Evolutionary conservation across 2,113 vertebrate species (phyloP).

Genomic region (Cephalopterus ornatus): DNA sequence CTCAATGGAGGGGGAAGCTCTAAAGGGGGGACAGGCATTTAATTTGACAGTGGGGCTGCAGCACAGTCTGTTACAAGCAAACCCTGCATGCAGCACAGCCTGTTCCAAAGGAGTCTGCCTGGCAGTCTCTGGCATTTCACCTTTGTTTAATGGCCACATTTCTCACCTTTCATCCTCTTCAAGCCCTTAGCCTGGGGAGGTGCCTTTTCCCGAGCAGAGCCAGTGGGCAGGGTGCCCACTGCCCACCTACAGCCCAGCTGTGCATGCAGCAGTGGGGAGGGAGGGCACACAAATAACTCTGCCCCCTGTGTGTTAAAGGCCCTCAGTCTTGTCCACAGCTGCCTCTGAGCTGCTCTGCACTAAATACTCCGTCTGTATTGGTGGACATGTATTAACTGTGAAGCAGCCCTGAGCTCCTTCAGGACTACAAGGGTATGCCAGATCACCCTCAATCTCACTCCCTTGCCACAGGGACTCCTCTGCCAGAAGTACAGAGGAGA

Average conservation of each 20-base stretch:
- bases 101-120: background rate
- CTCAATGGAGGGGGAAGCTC: background rate
- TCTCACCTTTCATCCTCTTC: background rate
- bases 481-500: background rate
- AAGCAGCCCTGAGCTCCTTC: background rate
- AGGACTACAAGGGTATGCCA: background rate
- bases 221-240: background rate
- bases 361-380: background rate
- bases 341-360: background rate
- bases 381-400: background rate
- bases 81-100: background rate
- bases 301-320: background rate
- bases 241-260: rapidly evolving
- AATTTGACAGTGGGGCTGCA: background rate
- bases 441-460: background rate
- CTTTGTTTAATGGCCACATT: background rate
- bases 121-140: background rate
- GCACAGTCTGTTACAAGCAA: background rate
- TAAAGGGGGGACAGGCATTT: rapidly evolving
- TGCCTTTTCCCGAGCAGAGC: background rate
- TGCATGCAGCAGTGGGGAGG: background rate
- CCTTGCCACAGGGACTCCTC: background rate
- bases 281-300: background rate
- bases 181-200: background rate
- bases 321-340: background rate